These are phyloP conservation scores for Phortica okadai DNA, from an alignment of 2,888 invertebrate genomes.

Conservation along the genomic window DNA sequence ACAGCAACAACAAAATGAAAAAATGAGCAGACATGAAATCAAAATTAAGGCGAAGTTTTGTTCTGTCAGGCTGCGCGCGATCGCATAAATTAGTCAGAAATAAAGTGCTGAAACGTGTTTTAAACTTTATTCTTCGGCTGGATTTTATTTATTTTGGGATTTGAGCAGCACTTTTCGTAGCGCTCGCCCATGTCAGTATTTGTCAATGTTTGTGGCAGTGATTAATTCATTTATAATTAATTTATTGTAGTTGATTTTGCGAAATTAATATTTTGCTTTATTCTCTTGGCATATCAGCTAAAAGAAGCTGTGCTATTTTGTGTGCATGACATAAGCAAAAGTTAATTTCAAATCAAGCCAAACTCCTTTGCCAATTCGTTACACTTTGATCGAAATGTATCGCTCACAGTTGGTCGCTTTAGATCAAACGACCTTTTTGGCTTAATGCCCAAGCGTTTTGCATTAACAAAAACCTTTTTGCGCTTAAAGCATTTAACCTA, in stretches of 20 bases:
- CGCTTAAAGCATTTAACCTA: constrained; percentile 64
- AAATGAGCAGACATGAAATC: constrained; percentile 30
- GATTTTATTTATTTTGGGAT: neutral
- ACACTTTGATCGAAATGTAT: too few species aligned
- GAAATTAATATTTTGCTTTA: constrained; percentile 11
- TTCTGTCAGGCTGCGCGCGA: constrained; percentile 42
- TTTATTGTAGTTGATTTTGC: constrained; percentile 59
- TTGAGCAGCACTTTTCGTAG: constrained; percentile 36
- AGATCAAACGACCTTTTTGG: constrained; percentile 38
- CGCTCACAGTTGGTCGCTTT: too few species aligned
- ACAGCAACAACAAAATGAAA: constrained; percentile 42
- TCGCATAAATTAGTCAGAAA: constrained; percentile 69
- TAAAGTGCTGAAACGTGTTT: constrained; percentile 71
- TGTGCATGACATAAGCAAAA: constrained; percentile 60
- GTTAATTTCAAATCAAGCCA: constrained; percentile 7
- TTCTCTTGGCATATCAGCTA: neutral
- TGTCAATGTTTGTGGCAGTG: constrained; percentile 72
- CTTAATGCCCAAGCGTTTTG: neutral
- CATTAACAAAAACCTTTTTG: constrained; percentile 6
- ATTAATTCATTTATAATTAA: constrained; percentile 74
- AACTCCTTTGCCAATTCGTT: too few species aligned
- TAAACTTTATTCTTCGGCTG: constrained; percentile 62
- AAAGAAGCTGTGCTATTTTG: constrained; percentile 43
- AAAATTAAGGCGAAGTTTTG: constrained; percentile 28
- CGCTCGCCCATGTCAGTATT: constrained; percentile 69